Base-by-base conservation (phyloP, 92 coral and sea anemone species). In the Umimayanthus kanabou region DNA sequence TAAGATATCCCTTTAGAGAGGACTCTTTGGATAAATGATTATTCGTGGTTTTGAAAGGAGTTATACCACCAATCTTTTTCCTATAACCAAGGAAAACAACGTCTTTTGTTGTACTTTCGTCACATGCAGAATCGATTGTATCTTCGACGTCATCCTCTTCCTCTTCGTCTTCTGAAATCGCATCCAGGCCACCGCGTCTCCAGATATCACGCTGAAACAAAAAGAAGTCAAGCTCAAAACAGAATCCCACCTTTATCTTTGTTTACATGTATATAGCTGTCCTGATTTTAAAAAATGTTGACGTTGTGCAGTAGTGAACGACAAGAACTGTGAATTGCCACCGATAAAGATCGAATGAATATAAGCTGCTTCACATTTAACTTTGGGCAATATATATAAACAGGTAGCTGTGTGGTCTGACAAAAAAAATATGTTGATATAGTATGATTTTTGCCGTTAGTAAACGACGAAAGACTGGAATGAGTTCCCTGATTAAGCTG, bases 91-190 rank as follows among this genome's bases (percentile, higher is more conserved):
- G 67, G 39, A 70, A 29, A 13, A 70, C 16, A 13, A 70, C 16
- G 26, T 83, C 79, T 16, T 71, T 69, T 29, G 11, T 45, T 83
- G 65, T 65, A 45, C 10, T 83, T 70, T 70, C 87, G 15, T 50
- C 57, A 30, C 23, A 37, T 10, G 85, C 80, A 15, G 92, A 89
- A 86, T 90, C 92, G 39, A 72, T 89, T 39, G 65, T 47, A 18
- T 93, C 93, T 14, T 89, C 95, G 16, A 71, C 92, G 10, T 89
- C 93, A 3, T 93, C 94, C 39, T 89, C 94, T 28, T 91, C 92
- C 58, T 94, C 96, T 70, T 94, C 98, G 73, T 94, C 94, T 88
- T 94, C 98, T 77, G 98, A 94, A 61, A 94, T 94, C 37, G 98
- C 93, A 71, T 94, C 98, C 75, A 94, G 90, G 20, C 96, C 94